Base-by-base conservation (phyloP, 2,797 vertebrate genomes). In the Enteromius fasciolatus region DNA sequence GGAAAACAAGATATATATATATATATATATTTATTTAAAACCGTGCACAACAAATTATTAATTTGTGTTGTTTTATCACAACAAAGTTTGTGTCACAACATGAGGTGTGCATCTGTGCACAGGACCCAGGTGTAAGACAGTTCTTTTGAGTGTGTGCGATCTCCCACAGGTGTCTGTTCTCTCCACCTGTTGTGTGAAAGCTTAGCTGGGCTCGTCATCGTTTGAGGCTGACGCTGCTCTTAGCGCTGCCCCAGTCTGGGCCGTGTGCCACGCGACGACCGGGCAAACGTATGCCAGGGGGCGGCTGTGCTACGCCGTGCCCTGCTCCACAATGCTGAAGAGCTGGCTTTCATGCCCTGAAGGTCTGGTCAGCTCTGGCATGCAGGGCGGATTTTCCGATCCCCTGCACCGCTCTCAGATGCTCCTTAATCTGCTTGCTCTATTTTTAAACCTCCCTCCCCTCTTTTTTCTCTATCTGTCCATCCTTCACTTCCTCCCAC, bases 341-440 rank as follows among this genome's bases (percentile, higher is more conserved):
- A 81, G 84, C 86, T 69, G 87, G 80, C 90, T 78, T 70, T 61
- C 8, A 33, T 80, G 64, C 77, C 69, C 79, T 54, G 61, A 84
- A 73, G 92, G 90, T 89, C 86, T 89, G 90, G 89, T 83, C 91
- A 88, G 89, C 88, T 87, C 88, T 92, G 92, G 90, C 91, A 90
- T 68, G 81, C 87, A 76, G 80, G 84, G 86, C 90, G 92, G 92
- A 92, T 92, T 93, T 94, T 93, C 92, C 91, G 91, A 94, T 93
- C 91, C 90, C 93, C 93, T 89, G 91, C 90, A 88, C 90, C 9
- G 91, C 92, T 92, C 89, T 94, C 93, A 94, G 93, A 92, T 93
- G 93, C 92, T 94, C 88, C 87, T 93, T 94, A 94, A 95, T 94
- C 93, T 94, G 92, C 89, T 88, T 46, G 84, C 84, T 89, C 93